Percentiles rank a stretch among this genome's conserved stretches.
Evolutionary conservation across 2,797 vertebrate species (phyloP).

Genomic region (Anguilla marmorata): DNA sequence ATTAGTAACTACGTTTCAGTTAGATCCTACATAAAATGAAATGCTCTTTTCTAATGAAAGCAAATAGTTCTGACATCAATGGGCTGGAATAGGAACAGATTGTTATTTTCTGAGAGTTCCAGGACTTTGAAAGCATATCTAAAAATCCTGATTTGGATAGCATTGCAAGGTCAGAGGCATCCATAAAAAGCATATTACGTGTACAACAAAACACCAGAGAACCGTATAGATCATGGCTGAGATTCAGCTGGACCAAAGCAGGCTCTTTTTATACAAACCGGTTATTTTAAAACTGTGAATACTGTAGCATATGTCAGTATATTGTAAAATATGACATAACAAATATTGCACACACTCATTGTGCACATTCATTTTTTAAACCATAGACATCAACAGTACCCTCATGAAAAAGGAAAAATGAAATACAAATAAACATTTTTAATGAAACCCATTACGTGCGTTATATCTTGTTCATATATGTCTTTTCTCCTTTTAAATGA

Average conservation of each 20-base stretch:
- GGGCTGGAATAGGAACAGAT: neutral
- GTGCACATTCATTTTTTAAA: too few relatives aligned
- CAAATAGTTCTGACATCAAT: neutral
- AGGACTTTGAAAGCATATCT: neutral
- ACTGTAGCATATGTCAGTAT: neutral
- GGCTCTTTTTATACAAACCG: neutral
- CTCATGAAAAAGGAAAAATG: too few relatives aligned
- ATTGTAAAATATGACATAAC: neutral
- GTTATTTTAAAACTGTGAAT: neutral
- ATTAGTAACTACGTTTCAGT: neutral
- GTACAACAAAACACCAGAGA: neutral
- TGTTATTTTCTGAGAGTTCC: neutral
- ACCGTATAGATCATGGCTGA: neutral
- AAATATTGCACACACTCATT: neutral
- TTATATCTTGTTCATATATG: too few relatives aligned
- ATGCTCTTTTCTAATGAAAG: constrained; percentile 44
- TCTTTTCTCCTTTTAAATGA: too few relatives aligned
- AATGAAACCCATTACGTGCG: too few relatives aligned
- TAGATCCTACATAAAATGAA: constrained; percentile 28
- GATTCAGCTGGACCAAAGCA: neutral
- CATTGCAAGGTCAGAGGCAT: constrained; percentile 2
- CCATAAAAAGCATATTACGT: neutral
- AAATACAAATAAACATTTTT: too few relatives aligned
- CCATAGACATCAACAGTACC: too few relatives aligned
- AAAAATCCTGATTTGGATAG: neutral